Evolutionary conservation across 2,797 vertebrate genomes (phyloP), one percentile per base, ranked within the genome.

Genomic region (Nyctalus aviator): DNA sequence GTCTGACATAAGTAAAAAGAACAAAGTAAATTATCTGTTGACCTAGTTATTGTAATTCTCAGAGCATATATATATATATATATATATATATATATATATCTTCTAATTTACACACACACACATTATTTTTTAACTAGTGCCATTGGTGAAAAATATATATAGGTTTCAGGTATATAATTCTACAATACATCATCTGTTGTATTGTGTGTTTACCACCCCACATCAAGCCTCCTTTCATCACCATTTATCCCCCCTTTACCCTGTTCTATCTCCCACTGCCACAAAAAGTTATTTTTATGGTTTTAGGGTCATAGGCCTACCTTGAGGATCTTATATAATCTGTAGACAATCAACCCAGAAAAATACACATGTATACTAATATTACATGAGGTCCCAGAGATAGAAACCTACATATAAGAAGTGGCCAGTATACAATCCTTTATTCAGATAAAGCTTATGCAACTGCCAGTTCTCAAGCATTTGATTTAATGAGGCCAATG

Each of bases 21-120:
- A 78, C 17, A 82, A 87, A 68, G 37, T 55, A 84, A 85, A 75
- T 89, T 86, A 75, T 91, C 50, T 91, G 84, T 88, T 89, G 76
- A 83, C 30, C 25, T 5, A n/a, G 64, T 66, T 32, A 32, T 66
- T 66, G 17, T 66, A 66, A 66, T 66, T 17, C 64, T 32, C 64
- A 66, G 20, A 66, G n/a, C 17, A 66, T 32, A 66, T 20, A 66
- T 18, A 18, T 32, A 66, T 5, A 66, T 18, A 18, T 32, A 66
- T 13, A 64, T 6, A 17, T 66, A 66, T 32, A 66, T 18, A 66
- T 17, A 17, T 32, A 66, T 64, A 13, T 64, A 18, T 64, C 30
- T n/a, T 66, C 64, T 66, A 32, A 66, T 66, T 66, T 66, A 66
- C 15, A 64, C 62, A 64, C 62, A 64, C 7, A 64, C 13, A 64